Conservation (phyloP, 2,113 vertebrate genomes). For the Lycaon pictus region DNA sequence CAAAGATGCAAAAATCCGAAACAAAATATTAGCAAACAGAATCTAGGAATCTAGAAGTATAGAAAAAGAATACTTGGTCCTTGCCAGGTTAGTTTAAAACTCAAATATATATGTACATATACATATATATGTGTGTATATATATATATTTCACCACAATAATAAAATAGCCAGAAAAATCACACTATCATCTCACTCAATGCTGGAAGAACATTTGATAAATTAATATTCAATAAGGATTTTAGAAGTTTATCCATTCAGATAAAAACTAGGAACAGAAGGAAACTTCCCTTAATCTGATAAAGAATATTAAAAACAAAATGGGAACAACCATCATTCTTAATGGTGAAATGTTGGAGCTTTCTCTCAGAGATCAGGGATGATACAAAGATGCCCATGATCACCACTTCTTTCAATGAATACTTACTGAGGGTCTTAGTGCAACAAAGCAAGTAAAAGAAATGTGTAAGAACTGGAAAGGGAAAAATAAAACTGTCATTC, state of each 20-base stretch:
- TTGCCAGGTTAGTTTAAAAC: not conserved
- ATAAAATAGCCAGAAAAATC: conserved; percentile 29
- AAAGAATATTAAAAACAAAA: conserved; percentile 31
- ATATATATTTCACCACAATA: not conserved
- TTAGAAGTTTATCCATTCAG: not conserved
- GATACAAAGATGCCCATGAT: not conserved
- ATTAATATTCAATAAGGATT: not conserved
- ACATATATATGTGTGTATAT: too few species aligned
- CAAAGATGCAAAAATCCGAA: not conserved
- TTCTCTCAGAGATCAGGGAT: not conserved
- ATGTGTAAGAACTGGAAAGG: not conserved
- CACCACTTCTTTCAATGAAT: not conserved
- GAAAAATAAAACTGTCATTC: not conserved
- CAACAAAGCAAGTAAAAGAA: conserved; percentile 23
- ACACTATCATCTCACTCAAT: conserved; percentile 1
- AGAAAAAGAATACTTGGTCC: not conserved
- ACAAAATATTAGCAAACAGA: not conserved
- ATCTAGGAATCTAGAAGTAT: not conserved
- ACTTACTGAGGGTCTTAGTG: not conserved
- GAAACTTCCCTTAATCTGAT: not conserved
- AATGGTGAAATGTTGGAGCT: not conserved
- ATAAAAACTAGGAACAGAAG: conserved; percentile 9
- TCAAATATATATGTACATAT: not conserved
- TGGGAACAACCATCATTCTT: not conserved
- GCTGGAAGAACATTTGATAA: conserved; percentile 32